These are phyloP conservation scores for Andrena bicolor DNA, from an alignment of 2,888 invertebrate genomes.

Conservation along the genomic window DNA sequence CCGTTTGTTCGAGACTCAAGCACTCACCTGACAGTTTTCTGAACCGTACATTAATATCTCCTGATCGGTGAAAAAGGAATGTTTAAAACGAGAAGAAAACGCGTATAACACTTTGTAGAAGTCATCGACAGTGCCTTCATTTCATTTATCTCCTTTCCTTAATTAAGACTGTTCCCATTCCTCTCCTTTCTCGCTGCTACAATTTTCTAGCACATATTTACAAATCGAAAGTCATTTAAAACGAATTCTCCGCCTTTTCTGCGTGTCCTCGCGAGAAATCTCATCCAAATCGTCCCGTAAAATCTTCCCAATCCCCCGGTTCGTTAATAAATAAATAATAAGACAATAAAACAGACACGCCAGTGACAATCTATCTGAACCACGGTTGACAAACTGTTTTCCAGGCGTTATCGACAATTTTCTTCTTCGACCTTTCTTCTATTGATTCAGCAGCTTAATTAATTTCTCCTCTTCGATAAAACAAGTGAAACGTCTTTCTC, in stretches of 20 bases:
- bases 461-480: background rate
- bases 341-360: conserved; percentile 17
- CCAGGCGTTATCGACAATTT: background rate
- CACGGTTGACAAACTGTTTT: background rate
- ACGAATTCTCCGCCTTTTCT: conserved; percentile 1
- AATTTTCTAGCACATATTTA: conserved; percentile 39
- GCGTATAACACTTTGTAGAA: background rate
- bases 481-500: background rate
- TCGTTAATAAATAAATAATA: conserved; percentile 52
- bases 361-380: background rate
- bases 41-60: too few species aligned
- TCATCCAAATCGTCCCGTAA: conserved; percentile 16
- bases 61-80: too few species aligned
- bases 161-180: background rate
- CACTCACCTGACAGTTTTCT: too few species aligned
- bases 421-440: background rate
- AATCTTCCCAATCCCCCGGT: conserved; percentile 25
- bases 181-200: background rate
- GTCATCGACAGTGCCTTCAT: background rate
- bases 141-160: background rate
- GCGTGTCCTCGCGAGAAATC: background rate
- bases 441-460: too few species aligned
- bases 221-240: conserved; percentile 27
- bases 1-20: background rate
- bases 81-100: too few species aligned